Base-by-base conservation (phyloP, 1,140 invertebrate genomes). In the Drosophila micromelanica region DNA sequence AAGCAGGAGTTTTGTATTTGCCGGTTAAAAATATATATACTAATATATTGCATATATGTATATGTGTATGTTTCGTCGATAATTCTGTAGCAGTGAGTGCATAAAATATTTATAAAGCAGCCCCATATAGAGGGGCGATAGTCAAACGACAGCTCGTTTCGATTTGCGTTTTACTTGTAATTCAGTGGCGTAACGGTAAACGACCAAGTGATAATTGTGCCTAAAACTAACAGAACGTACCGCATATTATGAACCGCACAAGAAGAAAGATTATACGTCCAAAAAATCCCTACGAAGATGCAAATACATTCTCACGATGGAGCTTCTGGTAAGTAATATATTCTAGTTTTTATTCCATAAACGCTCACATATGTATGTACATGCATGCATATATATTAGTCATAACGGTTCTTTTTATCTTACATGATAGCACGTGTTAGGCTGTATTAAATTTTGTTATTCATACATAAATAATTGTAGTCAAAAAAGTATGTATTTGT, bases 251-350 rank as follows among this genome's bases (percentile, higher is more conserved):
- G 90, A 91, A 91, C 76, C 89, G 90, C 48, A 91, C 87, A 54
- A 77, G 89, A 72, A 90, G 76, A 61, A 91, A 91, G 51, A 51
- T 87, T 17, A 76, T 82, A 45, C 85, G 85, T 35, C 90, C 87
- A 74, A 87, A 87, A 72, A 91, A 91, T 81, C 87, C 90, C 30
- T 91, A 76, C 57, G 62, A 75, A 61, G 78, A 54, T 60, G 90
- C 91, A n/a, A 91, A 85, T 78, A 42, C 59, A 23, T 78, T 91
- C 27, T 91, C 90, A 73, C 73, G 77, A 54, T 91, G 87, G 85
- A 91, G 72, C 57, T 91, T 91, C 67, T 91, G 90, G 90, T 91
- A 67, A 90, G 90, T 48, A 46, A 40, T 35, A 8, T n/a, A 15
- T 55, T n/a, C 5, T 35, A 1, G 15, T 54, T 37, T 9, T 52